Conservation (phyloP, 2,888 invertebrate species). For the Aspidiotus rigidus region DNA sequence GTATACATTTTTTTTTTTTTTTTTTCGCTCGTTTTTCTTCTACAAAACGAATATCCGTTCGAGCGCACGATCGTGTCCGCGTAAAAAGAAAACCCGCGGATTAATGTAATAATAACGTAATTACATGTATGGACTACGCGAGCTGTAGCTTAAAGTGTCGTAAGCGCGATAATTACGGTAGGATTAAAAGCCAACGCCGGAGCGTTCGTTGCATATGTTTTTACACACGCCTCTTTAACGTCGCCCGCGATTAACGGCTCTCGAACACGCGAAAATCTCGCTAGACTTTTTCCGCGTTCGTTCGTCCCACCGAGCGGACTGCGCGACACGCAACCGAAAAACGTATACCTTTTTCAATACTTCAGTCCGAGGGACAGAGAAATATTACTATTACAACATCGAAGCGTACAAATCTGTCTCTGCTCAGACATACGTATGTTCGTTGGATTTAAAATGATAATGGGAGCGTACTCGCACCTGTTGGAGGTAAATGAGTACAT, state of each 20-base stretch:
- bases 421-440: too few species aligned
- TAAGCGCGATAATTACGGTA: slow-evolving; percentile 32
- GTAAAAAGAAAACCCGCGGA: slow-evolving; percentile 15
- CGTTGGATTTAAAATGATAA: too few species aligned
- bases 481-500: too few species aligned
- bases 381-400: too few species aligned
- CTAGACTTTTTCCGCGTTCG: slow-evolving; percentile 18
- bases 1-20: too few species aligned
- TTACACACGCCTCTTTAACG: slow-evolving; percentile 32
- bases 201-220: slow-evolving; percentile 29
- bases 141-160: slow-evolving; percentile 8
- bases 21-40: too few species aligned
- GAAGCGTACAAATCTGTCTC: too few species aligned
- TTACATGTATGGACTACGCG: slow-evolving; percentile 26
- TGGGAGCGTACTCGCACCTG: too few species aligned
- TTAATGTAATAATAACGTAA: slow-evolving; percentile 32
- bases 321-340: not conserved
- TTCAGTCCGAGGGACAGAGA: too few species aligned
- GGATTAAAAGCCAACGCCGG: slow-evolving; percentile 30
- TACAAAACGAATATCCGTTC: too few species aligned
- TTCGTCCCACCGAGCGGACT: slow-evolving; percentile 8
- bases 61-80: not conserved
- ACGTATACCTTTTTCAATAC: slow-evolving; percentile 2
- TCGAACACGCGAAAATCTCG: slow-evolving; percentile 32
- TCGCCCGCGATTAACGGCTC: slow-evolving; percentile 29